Conservation (phyloP, 2,888 invertebrate genomes). For the Seira ritae region DNA sequence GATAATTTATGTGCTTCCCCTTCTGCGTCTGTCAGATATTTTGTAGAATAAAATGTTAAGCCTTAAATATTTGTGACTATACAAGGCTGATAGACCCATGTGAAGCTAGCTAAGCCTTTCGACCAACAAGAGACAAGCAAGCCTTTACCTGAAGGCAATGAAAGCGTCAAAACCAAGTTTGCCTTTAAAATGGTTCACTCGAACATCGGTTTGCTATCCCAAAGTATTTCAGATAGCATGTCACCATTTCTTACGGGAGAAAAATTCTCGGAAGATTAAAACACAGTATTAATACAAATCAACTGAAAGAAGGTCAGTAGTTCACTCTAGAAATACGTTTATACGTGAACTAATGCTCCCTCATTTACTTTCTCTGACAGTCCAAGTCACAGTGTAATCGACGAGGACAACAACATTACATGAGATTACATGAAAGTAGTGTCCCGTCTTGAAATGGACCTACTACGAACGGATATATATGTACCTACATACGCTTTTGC, state of each 20-base stretch:
- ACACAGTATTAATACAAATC: slow-evolving; percentile 27
- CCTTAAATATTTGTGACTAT: slow-evolving; percentile 22
- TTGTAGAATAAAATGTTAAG: slow-evolving; percentile 55
- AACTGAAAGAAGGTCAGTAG: slow-evolving; percentile 40
- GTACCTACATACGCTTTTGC: slow-evolving; percentile 1
- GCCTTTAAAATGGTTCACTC: no score
- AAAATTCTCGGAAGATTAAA: slow-evolving; percentile 23
- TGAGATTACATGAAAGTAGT: slow-evolving; percentile 46
- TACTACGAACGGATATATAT: no score
- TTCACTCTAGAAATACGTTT: slow-evolving; percentile 21
- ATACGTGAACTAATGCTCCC: slow-evolving; percentile 36
- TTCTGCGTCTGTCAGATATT: slow-evolving; percentile 57
- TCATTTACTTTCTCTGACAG: slow-evolving; percentile 43
- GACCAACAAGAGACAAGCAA: background rate
- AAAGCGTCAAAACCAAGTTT: background rate
- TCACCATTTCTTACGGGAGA: background rate
- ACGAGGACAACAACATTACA: slow-evolving; percentile 61
- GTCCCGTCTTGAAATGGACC: background rate
- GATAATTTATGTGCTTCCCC: slow-evolving; percentile 60
- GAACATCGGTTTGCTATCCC: background rate
- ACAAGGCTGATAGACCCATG: no score
- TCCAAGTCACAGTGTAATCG: slow-evolving; percentile 32
- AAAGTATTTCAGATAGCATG: slow-evolving; percentile 15
- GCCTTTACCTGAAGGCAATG: background rate
- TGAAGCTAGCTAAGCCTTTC: background rate